phyloP scores from a whole-genome alignment of 1,140 invertebrate genomes.

The Varroa destructor region DNA sequence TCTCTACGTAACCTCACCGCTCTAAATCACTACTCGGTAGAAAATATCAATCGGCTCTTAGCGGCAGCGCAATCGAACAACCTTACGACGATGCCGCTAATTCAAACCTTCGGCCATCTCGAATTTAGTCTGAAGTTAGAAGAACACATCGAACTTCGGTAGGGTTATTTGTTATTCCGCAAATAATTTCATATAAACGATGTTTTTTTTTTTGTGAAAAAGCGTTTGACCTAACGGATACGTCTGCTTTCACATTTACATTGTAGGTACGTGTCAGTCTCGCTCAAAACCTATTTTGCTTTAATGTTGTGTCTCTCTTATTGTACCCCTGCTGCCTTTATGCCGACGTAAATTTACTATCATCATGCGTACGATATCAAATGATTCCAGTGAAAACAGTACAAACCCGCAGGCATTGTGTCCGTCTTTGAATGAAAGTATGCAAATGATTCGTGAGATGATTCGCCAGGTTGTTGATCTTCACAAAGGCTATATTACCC shows the following conservation, averaged over 20 bases:
- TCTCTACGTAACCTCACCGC: conserved; percentile 44
- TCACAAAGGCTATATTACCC: conserved; percentile 32
- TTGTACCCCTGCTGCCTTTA: too few relatives aligned
- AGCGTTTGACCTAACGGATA: too few relatives aligned
- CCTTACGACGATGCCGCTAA: conserved; percentile 46
- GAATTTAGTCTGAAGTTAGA: conserved; percentile 33
- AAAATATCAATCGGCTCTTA: conserved; percentile 53
- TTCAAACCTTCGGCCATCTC: conserved; percentile 39
- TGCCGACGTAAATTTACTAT: too few relatives aligned
- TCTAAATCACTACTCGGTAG: conserved; percentile 60
- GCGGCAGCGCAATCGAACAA: conserved; percentile 51
- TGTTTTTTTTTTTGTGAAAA: too few relatives aligned
- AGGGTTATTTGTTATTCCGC: background rate
- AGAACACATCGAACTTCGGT: background rate
- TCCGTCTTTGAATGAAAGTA: conserved; percentile 42
- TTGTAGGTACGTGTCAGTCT: too few relatives aligned
- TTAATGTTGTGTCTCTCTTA: too few relatives aligned
- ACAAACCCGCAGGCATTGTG: conserved; percentile 32
- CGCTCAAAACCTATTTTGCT: too few relatives aligned
- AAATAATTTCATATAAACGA: too few relatives aligned
- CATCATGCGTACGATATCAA: too few relatives aligned
- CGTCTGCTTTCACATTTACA: too few relatives aligned
- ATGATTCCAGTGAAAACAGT: conserved; percentile 1
- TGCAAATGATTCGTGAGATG: conserved; percentile 45
- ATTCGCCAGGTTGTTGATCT: conserved; percentile 41